phyloP scores from a whole-genome alignment of 2,888 invertebrate species.

The Acrobasis consociella region DNA sequence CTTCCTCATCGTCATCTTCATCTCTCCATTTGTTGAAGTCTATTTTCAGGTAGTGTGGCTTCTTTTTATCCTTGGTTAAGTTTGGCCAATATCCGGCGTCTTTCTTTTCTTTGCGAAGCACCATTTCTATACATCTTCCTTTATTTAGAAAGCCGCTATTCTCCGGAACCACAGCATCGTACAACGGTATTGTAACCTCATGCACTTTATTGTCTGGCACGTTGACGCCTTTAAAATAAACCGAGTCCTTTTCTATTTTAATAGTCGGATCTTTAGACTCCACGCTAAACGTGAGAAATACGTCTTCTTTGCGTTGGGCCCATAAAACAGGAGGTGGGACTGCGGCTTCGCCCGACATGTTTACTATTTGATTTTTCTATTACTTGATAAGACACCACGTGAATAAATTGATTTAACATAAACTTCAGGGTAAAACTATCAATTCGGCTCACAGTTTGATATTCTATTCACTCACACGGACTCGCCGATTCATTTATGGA shows the following conservation, averaged over 20 bases:
- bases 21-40: conserved; percentile 99
- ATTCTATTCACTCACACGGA: conserved; percentile 38
- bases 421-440: conserved; percentile 25
- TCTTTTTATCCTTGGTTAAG: conserved; percentile 92
- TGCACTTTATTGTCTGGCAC: conserved; percentile 92
- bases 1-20: conserved; percentile 94
- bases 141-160: conserved; percentile 88
- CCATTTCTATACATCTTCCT: conserved; percentile 89
- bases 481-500: conserved; percentile 54
- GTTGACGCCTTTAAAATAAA: conserved; percentile 93
- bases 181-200: conserved; percentile 94
- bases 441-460: conserved; percentile 34
- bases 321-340: conserved; percentile 93
- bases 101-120: conserved; percentile 87
- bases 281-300: conserved; percentile 95
- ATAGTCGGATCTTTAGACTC: conserved; percentile 94
- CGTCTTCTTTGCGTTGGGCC: conserved; percentile 93
- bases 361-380: conserved; percentile 22
- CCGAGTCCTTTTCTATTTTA: conserved; percentile 87
- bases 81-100: conserved; percentile 93
- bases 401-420: conserved; percentile 32
- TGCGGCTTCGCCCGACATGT: conserved; percentile 77
- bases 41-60: conserved; percentile 97
- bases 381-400: conserved; percentile 21
- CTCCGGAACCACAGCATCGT: conserved; percentile 91